Conservation (phyloP, 1,140 invertebrate species). For the Halotydeus destructor region DNA sequence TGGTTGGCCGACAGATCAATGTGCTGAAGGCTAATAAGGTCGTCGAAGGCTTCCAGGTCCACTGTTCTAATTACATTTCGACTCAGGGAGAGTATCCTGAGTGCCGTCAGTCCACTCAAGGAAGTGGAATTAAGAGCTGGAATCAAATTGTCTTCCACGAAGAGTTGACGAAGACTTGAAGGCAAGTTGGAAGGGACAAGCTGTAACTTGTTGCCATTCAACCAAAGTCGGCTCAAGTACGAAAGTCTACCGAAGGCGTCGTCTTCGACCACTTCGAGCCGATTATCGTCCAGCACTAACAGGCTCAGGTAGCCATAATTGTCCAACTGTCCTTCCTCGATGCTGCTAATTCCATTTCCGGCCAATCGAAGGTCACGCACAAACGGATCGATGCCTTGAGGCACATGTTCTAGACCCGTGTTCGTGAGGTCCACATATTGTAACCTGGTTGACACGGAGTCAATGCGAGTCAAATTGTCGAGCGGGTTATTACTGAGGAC, state of each 20-base stretch:
- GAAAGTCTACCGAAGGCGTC: slow-evolving; percentile 61
- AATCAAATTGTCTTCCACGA: slow-evolving; percentile 43
- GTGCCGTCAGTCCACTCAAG: slow-evolving; percentile 41
- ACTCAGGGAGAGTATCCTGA: slow-evolving; percentile 44
- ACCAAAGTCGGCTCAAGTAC: slow-evolving; percentile 48
- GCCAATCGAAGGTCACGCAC: slow-evolving; percentile 52
- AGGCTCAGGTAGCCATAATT: slow-evolving; percentile 61
- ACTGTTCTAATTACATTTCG: slow-evolving; percentile 41
- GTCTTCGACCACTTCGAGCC: slow-evolving; percentile 51
- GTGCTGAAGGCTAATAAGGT: slow-evolving; percentile 33
- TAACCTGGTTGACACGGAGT: slow-evolving; percentile 39
- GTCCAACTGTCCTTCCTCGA: slow-evolving; percentile 63
- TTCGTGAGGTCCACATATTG: slow-evolving; percentile 59
- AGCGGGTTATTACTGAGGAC: slow-evolving; percentile 59
- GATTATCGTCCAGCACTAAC: slow-evolving; percentile 56
- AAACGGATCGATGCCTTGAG: slow-evolving; percentile 57
- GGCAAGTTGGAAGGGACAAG: slow-evolving; percentile 43
- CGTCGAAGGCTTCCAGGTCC: slow-evolving; percentile 40
- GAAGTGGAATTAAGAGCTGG: slow-evolving; percentile 37
- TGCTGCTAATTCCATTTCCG: slow-evolving; percentile 45
- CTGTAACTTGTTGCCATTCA: slow-evolving; percentile 46
- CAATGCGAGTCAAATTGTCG: slow-evolving; percentile 34
- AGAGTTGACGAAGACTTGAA: slow-evolving; percentile 34
- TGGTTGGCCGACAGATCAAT: slow-evolving; percentile 28
- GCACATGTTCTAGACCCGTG: slow-evolving; percentile 51